Evolutionary conservation across 2,113 vertebrate species (phyloP).

Genomic region (Ammospiza nelsoni): DNA sequence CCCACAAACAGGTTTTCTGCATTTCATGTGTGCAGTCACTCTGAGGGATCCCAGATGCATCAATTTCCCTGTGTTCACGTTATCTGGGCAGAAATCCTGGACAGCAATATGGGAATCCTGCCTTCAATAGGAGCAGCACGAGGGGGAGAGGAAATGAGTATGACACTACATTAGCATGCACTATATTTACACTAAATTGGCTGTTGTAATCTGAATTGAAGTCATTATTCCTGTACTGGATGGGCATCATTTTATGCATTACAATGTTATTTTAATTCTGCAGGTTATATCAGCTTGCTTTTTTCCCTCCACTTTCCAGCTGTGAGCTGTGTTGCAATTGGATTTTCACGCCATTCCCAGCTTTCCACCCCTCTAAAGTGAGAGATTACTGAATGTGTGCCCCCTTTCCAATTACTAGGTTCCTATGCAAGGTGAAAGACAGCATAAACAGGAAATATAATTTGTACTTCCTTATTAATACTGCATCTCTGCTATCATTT

Average conservation of each 20-base stretch:
- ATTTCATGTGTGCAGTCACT: neutral
- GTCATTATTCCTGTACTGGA: neutral
- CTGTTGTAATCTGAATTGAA: neutral
- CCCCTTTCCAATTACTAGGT: neutral
- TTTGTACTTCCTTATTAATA: constrained; percentile 46
- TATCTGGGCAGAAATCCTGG: constrained; percentile 17
- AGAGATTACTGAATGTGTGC: neutral
- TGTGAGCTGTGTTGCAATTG: neutral
- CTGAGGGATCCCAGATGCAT: constrained; percentile 48
- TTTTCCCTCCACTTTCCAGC: neutral
- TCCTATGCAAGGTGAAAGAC: neutral
- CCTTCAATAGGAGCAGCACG: neutral
- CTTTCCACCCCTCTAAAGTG: neutral
- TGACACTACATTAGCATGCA: neutral
- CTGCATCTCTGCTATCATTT: constrained; percentile 43
- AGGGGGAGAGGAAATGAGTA: neutral
- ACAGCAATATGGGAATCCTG: constrained; percentile 4
- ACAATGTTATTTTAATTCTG: neutral
- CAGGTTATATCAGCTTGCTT: neutral
- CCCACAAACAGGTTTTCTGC: constrained; percentile 53
- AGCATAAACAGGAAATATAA: constrained; percentile 32
- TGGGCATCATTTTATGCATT: neutral
- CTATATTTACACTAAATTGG: constrained; percentile 7
- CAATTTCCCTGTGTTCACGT: neutral
- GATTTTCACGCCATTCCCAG: neutral